Evolutionary conservation across 2,113 vertebrate species (phyloP).

Genomic region (Etheostoma spectabile): DNA sequence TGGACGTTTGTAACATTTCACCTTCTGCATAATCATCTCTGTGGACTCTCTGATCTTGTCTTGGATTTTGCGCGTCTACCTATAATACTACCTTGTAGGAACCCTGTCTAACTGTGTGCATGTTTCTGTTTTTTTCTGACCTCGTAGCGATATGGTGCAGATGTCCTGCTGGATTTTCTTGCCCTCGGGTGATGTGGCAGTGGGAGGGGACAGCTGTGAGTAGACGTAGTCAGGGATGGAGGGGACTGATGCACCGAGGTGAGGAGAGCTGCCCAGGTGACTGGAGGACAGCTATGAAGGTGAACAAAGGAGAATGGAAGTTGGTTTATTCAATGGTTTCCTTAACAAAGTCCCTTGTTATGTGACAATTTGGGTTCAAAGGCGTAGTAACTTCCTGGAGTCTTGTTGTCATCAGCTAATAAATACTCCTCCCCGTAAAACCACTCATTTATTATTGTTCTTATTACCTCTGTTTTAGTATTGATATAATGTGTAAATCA

Average conservation of each 20-base stretch:
- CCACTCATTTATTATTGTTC: no score
- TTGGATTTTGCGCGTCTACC: background rate
- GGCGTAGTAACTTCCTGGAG: no score
- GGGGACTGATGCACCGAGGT: conserved; percentile 87
- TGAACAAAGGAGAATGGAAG: background rate
- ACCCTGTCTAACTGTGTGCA: background rate
- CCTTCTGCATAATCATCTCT: background rate
- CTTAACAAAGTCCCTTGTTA: background rate
- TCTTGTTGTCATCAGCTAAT: no score
- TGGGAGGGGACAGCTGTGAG: conserved; percentile 84
- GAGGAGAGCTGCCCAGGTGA: conserved; percentile 74
- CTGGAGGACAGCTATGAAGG: conserved; percentile 73
- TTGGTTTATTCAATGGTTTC: background rate
- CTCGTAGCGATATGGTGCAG: conserved; percentile 85
- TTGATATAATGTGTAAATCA: no score
- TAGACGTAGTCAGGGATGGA: conserved; percentile 92
- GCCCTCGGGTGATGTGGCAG: conserved; percentile 84
- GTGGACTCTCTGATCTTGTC: background rate
- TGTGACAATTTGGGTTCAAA: background rate
- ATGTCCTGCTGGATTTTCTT: conserved; percentile 91
- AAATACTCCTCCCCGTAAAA: no score
- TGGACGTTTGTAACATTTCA: background rate
- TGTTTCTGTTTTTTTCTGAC: conserved; percentile 35
- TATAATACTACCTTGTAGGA: background rate
- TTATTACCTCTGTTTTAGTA: no score